Percentiles rank a stretch among this genome's conserved stretches.
phyloP scores from a whole-genome alignment of 2,888 invertebrate species.

The Epiblema foenella region DNA sequence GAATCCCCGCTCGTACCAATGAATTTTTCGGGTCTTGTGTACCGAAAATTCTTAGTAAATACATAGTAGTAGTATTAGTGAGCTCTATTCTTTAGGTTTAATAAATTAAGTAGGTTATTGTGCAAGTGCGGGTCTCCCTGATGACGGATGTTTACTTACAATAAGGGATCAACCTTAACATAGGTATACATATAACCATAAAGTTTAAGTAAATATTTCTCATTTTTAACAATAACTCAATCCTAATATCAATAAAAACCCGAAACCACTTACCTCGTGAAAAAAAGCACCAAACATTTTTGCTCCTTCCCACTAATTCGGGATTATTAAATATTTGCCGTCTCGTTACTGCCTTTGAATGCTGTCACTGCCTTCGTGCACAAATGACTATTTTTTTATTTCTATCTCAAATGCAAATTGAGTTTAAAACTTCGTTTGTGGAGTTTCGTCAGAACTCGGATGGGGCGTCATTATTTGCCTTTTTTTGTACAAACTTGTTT shows the following conservation, averaged over 20 bases:
- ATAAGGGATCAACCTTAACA: not conserved
- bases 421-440: conserved; percentile 69
- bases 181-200: no score
- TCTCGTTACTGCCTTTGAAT: conserved; percentile 51
- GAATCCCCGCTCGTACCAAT: no score
- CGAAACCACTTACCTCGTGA: conserved; percentile 22
- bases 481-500: conserved; percentile 52
- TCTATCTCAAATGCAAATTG: conserved; percentile 70
- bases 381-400: conserved; percentile 65
- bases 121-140: no score
- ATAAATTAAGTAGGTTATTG: no score
- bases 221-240: no score
- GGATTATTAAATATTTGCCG: conserved; percentile 45
- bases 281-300: conserved; percentile 32
- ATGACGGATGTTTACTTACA: no score
- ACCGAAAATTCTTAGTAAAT: no score
- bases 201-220: no score
- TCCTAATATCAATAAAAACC: not conserved
- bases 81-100: no score
- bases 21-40: no score
- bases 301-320: conserved; percentile 32
- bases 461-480: conserved; percentile 53
- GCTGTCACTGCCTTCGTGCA: conserved; percentile 52
- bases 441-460: conserved; percentile 56
- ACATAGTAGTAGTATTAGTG: no score